Evolutionary conservation across 1,140 invertebrate genomes (phyloP).

Genomic region (Diorhabda elongata): DNA sequence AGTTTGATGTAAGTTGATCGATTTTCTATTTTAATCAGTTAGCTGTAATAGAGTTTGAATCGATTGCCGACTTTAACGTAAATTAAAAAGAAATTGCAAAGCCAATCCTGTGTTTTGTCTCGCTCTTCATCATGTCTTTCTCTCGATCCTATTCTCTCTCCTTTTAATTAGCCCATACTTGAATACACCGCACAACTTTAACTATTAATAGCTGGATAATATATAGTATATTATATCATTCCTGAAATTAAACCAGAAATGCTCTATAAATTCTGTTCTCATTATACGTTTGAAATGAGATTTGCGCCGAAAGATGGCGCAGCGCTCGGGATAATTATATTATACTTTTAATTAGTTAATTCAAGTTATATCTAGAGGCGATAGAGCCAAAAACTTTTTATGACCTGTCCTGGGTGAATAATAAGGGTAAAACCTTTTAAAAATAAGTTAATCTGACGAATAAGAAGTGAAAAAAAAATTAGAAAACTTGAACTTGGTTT

Average conservation of each 20-base stretch:
- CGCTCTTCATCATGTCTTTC: neutral
- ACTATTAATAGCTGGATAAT: slow-evolving; percentile 32
- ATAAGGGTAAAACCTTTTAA: too few species aligned
- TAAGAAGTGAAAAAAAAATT: too few species aligned
- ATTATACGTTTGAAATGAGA: slow-evolving; percentile 13
- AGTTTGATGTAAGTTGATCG: too few species aligned
- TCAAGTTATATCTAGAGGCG: neutral
- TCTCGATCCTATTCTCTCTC: slow-evolving; percentile 23
- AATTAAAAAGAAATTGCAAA: neutral
- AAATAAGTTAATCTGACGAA: too few species aligned
- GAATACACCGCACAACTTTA: slow-evolving; percentile 34
- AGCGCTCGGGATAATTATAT: slow-evolving; percentile 6
- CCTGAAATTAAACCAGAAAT: slow-evolving; percentile 30
- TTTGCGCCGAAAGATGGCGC: slow-evolving; percentile 8
- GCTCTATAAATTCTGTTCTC: slow-evolving; percentile 17
- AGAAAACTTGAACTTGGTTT: too few species aligned
- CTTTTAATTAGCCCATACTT: slow-evolving; percentile 33
- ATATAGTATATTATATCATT: slow-evolving; percentile 32
- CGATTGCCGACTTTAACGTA: too few species aligned
- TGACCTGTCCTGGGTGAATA: neutral
- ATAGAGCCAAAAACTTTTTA: neutral
- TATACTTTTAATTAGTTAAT: slow-evolving; percentile 7
- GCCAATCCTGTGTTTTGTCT: neutral
- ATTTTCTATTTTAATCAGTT: too few species aligned
- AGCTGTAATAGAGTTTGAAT: too few species aligned